A percentile compares a stretch with the other conserved stretches of the same genome.
These are phyloP conservation scores for Eptatretus burgeri DNA, from an alignment of 2,113 vertebrate species.

Conservation along the genomic window DNA sequence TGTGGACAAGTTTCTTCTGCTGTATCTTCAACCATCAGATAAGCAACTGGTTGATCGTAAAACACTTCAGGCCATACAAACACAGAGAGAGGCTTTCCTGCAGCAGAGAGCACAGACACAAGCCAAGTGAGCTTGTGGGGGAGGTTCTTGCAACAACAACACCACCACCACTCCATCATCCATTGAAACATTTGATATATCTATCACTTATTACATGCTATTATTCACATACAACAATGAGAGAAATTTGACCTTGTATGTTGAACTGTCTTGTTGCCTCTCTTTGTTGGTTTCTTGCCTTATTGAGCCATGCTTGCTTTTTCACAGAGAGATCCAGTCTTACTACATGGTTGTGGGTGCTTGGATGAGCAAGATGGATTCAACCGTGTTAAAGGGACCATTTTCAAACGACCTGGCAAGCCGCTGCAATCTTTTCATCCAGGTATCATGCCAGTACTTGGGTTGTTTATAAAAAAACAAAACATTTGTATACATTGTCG, in stretches of 20 bases:
- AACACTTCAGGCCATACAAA: slow-evolving; percentile 38
- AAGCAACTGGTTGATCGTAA: slow-evolving; percentile 63
- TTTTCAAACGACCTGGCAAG: slow-evolving; percentile 61
- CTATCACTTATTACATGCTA: no score
- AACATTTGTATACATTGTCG: no score
- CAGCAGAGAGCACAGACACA: slow-evolving; percentile 61
- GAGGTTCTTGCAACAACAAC: no score
- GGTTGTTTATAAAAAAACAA: no score
- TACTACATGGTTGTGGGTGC: slow-evolving; percentile 91
- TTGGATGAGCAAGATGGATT: slow-evolving; percentile 99
- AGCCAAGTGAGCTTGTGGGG: slow-evolving; percentile 32
- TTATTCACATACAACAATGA: no score
- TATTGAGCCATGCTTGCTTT: background rate
- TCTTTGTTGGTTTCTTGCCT: no score
- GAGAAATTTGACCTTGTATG: no score
- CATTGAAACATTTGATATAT: no score
- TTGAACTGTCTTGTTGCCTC: no score
- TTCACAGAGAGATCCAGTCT: slow-evolving; percentile 60
- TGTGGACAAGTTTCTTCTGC: slow-evolving; percentile 50
- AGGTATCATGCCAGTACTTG: slow-evolving; percentile 22
- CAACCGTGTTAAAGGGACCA: slow-evolving; percentile 55
- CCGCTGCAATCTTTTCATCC: slow-evolving; percentile 74
- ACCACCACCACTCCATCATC: no score
- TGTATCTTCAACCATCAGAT: slow-evolving; percentile 52
- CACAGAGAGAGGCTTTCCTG: slow-evolving; percentile 44